Evolutionary conservation across 64 coral and sea anemone species (phyloP), one percentile per base, ranked within the genome.

Genomic region (Montipora efflorescens): DNA sequence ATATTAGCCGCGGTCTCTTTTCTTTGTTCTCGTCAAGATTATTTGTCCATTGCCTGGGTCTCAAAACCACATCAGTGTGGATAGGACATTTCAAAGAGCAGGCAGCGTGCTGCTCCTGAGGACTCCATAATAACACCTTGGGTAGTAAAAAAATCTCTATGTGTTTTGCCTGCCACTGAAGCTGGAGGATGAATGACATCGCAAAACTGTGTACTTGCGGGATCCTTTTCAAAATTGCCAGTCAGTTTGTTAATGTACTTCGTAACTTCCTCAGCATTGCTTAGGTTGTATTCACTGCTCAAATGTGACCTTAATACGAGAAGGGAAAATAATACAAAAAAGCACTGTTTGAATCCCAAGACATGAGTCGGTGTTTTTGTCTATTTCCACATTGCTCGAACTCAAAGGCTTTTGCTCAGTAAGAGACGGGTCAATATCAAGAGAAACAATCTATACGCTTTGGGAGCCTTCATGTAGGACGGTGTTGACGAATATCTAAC

Each of bases 51-150:
- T 23, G 22, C 22, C 22, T 0, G 22, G 22, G 22, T 0, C 22
- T 23, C 22, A 23, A 23, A 23, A 0, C 5, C 3, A 25, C 61
- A 3, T 74, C 5, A 5, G 2, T 73, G 74, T 77, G 81, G 0
- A 59, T 20, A 12, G 81, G 90, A 47, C 90, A 92, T 44, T 48
- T 76, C 6, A 93, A 22, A 4, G 5, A 15, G 19, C 16, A 86
- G 43, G 74, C 43, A 61, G 78, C 0, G 48, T 64, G 87, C 71
- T 93, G 91, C 64, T 93, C 82, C 3, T 93, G 91, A 9, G 91
- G 91, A 45, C 91, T 93, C 91, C 82, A 93, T 2, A 79, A 13
- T 4, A 86, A 87, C 8, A 78, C 47, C 78, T 93, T 87, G 7
- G 91, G 91, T 20, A 92, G 59, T 7, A 78, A 82, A 7, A n/a